These are phyloP conservation scores for fruit fly (Drosophila melanogaster) DNA, from an alignment of 1,140 invertebrate genomes.

Conservation along the genomic window Release_6_plus_ISO1_MT NT_037436.4:11761001-11761500, in stretches of 20 bases:
- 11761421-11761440: not conserved
- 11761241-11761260: too few relatives aligned
- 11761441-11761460: not conserved
- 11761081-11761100: conserved; percentile 36
- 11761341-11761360: not conserved
- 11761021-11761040: conserved; percentile 82
- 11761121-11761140: not conserved
- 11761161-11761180: not conserved
- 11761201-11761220: not conserved
- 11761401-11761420: not conserved
- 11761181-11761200: not conserved
- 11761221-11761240: too few relatives aligned
- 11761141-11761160: conserved; percentile 36
- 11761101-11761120: conserved; percentile 21
- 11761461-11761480: conserved; percentile 22
- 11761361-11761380: not conserved
- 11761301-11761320: too few relatives aligned
- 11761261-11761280: too few relatives aligned
- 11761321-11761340: not conserved
- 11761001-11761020: conserved; percentile 64
- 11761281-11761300: too few relatives aligned
- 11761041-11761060: conserved; percentile 78
- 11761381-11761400: not conserved
- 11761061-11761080: conserved; percentile 33
- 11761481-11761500: conserved; percentile 18